A percentile compares a stretch with the other conserved stretches of the same genome.
Evolutionary conservation across 2,113 vertebrate species (phyloP).

Genomic region (Hemichromis elongatus): DNA sequence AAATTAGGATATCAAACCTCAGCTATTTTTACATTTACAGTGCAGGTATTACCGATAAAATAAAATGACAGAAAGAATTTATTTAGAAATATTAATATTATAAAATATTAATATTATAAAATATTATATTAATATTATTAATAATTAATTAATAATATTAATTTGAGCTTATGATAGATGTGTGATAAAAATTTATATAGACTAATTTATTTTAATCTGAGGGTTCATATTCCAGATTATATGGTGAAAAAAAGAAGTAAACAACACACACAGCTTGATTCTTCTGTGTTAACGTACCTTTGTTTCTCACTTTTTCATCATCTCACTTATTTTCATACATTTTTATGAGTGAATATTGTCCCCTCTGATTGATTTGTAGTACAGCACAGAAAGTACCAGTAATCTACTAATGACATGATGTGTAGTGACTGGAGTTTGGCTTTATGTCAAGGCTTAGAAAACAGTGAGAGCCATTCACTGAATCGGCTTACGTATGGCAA

Average conservation of each 20-base stretch:
- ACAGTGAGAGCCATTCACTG: slow-evolving; percentile 54
- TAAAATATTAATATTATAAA: too few relatives aligned
- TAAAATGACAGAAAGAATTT: not conserved
- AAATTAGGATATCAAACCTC: not conserved
- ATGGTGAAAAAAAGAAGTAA: not conserved
- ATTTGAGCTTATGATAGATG: not conserved
- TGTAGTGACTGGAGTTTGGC: slow-evolving; percentile 33
- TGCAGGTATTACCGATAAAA: not conserved
- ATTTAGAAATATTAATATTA: not conserved
- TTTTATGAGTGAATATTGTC: not conserved
- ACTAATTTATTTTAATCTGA: not conserved
- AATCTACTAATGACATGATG: slow-evolving; percentile 51
- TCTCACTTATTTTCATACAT: not conserved
- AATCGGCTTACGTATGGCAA: slow-evolving; percentile 1
- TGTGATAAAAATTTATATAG: not conserved
- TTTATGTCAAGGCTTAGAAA: slow-evolving; percentile 8
- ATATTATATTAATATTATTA: not conserved
- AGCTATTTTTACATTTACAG: not conserved
- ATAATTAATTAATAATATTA: fast-evolving
- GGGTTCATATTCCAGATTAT: not conserved
- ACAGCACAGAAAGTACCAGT: slow-evolving; percentile 22
- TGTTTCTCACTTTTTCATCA: not conserved
- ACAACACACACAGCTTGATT: not conserved
- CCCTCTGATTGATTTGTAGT: not conserved
- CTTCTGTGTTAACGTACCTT: not conserved